Evolutionary conservation across 2,888 invertebrate genomes (phyloP).

Genomic region (Rotaria magnacalcarata): DNA sequence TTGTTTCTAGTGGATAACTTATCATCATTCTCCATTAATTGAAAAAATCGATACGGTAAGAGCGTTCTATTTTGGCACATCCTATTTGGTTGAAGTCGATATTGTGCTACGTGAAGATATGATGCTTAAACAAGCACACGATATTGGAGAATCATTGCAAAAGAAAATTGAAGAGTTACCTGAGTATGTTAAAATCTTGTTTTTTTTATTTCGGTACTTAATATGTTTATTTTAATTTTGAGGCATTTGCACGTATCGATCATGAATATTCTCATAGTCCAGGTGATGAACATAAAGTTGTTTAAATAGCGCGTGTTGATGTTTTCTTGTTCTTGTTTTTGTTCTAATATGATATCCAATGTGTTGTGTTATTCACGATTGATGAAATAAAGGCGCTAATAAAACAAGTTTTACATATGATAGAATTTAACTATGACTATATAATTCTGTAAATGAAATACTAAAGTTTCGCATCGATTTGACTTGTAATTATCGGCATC

Average conservation of each 20-base stretch:
- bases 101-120: conserved; percentile 60
- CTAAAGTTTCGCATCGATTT: no score
- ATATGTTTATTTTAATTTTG: background rate
- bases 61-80: conserved; percentile 54
- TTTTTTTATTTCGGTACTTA: background rate
- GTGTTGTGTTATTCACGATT: background rate
- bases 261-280: conserved; percentile 54
- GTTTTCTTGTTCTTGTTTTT: background rate
- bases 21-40: background rate
- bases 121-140: conserved; percentile 59
- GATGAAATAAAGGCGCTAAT: background rate
- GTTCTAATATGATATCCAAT: background rate
- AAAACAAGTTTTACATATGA: background rate
- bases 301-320: background rate
- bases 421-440: background rate
- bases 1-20: conserved; percentile 61
- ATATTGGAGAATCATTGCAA: conserved; percentile 61
- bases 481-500: no score
- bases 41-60: conserved; percentile 48
- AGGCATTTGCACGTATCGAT: conserved; percentile 62
- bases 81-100: conserved; percentile 53
- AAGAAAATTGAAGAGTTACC: conserved; percentile 60
- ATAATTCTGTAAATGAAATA: no score
- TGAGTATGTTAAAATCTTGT: conserved; percentile 55
- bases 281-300: background rate